Conservation (phyloP, 2,113 vertebrate species). For the Triplophysa tibetana region DNA sequence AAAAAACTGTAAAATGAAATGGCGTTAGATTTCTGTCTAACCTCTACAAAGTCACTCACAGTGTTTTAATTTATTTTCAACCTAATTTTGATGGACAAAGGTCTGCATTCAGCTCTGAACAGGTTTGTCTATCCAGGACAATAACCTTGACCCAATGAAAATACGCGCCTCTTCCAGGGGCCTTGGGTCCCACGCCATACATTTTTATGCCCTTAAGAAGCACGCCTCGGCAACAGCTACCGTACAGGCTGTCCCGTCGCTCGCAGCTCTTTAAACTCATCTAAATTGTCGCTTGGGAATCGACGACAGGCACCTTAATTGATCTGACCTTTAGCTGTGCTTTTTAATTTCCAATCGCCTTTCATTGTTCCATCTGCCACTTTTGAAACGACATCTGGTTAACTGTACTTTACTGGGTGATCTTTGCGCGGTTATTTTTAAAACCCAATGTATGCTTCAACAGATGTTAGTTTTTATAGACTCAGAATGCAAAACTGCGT, state of each 20-base stretch:
- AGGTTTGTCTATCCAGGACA: slow-evolving; percentile 72
- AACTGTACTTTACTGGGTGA: slow-evolving; percentile 99
- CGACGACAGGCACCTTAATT: slow-evolving; percentile 97
- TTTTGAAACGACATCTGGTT: slow-evolving; percentile 99
- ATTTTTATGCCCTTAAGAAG: slow-evolving; percentile 72
- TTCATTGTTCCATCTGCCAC: slow-evolving; percentile 99
- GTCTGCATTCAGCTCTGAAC: slow-evolving; percentile 69
- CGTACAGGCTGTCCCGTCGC: slow-evolving; percentile 67
- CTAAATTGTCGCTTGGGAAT: slow-evolving; percentile 97
- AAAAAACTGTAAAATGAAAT: not conserved
- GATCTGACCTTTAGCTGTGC: slow-evolving; percentile 99
- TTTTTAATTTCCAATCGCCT: slow-evolving; percentile 98
- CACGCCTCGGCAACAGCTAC: slow-evolving; percentile 63
- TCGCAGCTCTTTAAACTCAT: slow-evolving; percentile 87
- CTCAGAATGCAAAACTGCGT: slow-evolving; percentile 83
- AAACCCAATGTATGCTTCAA: slow-evolving; percentile 99
- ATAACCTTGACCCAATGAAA: slow-evolving; percentile 78
- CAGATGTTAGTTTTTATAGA: slow-evolving; percentile 99
- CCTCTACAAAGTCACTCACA: slow-evolving; percentile 74
- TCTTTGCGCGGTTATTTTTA: slow-evolving; percentile 99
- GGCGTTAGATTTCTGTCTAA: not conserved
- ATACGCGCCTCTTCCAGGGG: slow-evolving; percentile 65
- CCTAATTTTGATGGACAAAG: slow-evolving; percentile 76
- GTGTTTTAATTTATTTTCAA: slow-evolving; percentile 76
- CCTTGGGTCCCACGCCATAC: slow-evolving; percentile 44